A percentile compares a stretch with the other conserved stretches of the same genome.
phyloP scores from a whole-genome alignment of 1,140 invertebrate species.

The Ericerus pela region DNA sequence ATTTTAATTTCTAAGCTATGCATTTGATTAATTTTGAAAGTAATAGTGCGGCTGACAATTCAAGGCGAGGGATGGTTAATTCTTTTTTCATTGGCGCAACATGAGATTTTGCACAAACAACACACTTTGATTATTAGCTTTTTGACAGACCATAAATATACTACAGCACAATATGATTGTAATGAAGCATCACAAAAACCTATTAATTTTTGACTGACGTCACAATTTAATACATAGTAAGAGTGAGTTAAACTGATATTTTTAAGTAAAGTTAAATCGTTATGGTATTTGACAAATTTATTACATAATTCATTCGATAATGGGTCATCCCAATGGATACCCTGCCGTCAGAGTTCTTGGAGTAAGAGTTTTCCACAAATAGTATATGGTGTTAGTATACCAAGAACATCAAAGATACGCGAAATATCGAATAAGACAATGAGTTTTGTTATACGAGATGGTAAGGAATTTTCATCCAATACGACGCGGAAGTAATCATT shows the following conservation, averaged over 20 bases:
- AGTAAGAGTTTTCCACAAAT: constrained; percentile 25
- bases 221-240: not conserved
- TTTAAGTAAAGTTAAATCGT: not conserved
- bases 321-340: constrained; percentile 23
- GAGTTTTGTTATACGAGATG: constrained; percentile 11
- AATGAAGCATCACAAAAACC: constrained; percentile 17
- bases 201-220: not conserved
- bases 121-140: constrained; percentile 6
- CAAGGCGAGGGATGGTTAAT: constrained; percentile 29
- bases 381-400: constrained; percentile 22
- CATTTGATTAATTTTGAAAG: constrained; percentile 18
- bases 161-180: constrained; percentile 9
- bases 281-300: not conserved
- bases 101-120: constrained; percentile 25
- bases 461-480: not conserved
- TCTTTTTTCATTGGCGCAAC: constrained; percentile 27
- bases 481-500: not conserved
- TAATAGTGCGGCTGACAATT: constrained; percentile 30
- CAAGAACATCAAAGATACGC: constrained; percentile 25
- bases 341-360: constrained; percentile 22
- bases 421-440: constrained; percentile 18
- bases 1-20: constrained; percentile 1
- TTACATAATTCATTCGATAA: constrained; percentile 15
- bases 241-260: not conserved
- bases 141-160: constrained; percentile 11